Conservation (phyloP, 2,797 vertebrate genomes). For the Adrianichthys oophorus region DNA sequence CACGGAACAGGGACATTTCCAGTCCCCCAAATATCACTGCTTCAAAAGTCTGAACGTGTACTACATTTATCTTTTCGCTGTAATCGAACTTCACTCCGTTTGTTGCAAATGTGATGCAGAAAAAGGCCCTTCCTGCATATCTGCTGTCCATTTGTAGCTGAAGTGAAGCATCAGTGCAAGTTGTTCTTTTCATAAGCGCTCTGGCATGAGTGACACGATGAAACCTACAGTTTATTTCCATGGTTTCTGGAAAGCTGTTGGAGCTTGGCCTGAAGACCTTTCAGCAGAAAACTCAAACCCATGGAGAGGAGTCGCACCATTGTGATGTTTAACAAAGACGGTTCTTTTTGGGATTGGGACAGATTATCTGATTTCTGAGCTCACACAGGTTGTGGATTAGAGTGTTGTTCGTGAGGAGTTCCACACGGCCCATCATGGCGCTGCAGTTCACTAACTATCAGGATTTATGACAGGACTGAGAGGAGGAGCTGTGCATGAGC, state of each 20-base stretch:
- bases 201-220: no score
- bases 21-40: no score
- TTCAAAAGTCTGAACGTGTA: no score
- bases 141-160: no score
- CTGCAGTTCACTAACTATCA: conserved; percentile 6
- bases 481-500: conserved; percentile 62
- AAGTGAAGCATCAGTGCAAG: no score
- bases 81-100: no score
- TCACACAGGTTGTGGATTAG: not conserved
- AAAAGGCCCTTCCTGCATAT: no score
- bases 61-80: no score
- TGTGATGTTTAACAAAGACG: not conserved
- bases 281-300: not conserved
- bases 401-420: not conserved
- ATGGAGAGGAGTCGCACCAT: not conserved
- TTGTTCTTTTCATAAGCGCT: no score
- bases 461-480: conserved; percentile 47
- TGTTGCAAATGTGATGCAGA: no score
- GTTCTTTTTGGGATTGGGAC: not conserved
- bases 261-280: not conserved
- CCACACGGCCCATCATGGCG: not conserved
- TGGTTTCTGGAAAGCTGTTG: not conserved
- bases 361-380: not conserved
- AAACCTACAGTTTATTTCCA: not conserved
- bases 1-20: no score